phyloP scores from a whole-genome alignment of 2,797 vertebrate genomes.

The Propithecus deckenii region DNA sequence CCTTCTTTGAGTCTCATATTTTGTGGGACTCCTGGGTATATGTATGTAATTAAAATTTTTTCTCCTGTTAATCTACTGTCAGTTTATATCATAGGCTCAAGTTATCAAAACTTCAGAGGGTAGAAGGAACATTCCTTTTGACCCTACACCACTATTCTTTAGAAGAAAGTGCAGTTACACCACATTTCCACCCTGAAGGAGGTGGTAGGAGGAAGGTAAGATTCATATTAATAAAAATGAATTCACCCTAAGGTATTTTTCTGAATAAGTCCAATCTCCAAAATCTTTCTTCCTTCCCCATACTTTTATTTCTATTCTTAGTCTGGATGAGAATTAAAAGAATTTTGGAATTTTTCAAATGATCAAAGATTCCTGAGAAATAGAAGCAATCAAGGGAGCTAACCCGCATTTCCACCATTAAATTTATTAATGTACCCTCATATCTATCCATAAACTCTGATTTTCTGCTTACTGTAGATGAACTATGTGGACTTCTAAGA shows the following conservation, averaged over 20 bases:
- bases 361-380: not conserved
- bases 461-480: not conserved
- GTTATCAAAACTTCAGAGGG: not conserved
- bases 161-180: not conserved
- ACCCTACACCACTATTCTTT: not conserved
- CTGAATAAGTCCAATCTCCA: not conserved
- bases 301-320: not conserved
- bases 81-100: not conserved
- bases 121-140: not conserved
- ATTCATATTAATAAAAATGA: not conserved
- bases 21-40: not conserved
- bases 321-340: not conserved
- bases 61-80: not conserved
- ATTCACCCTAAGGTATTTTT: not conserved
- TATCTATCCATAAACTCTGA: not conserved
- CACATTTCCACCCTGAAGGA: not conserved
- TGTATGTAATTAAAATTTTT: not conserved
- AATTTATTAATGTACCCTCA: not conserved
- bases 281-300: not conserved
- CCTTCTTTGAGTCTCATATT: not conserved
- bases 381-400: not conserved
- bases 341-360: not conserved
- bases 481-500: not conserved
- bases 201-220: not conserved
- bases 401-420: not conserved